These are phyloP conservation scores for Sitta europaea DNA, from an alignment of 2,113 vertebrate species.

Conservation along the genomic window DNA sequence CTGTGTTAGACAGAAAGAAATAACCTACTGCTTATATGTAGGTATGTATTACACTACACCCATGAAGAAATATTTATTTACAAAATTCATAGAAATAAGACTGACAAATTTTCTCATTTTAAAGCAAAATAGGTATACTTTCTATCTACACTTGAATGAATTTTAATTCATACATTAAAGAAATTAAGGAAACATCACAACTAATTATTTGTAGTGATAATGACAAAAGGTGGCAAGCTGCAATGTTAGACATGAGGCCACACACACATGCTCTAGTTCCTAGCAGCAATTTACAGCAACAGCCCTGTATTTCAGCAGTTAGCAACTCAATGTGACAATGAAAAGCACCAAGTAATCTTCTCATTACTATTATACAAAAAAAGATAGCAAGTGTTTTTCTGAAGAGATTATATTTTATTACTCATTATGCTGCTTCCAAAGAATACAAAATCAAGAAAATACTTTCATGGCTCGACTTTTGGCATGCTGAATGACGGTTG, in stretches of 20 bases:
- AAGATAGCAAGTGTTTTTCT: slow-evolving; percentile 12
- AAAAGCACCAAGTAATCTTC: slow-evolving; percentile 14
- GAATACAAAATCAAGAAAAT: slow-evolving; percentile 43
- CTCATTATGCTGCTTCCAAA: slow-evolving; percentile 32
- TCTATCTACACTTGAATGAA: background rate
- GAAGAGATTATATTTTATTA: slow-evolving; percentile 15
- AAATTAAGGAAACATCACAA: background rate
- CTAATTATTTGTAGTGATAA: background rate
- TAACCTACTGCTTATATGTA: background rate
- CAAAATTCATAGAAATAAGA: background rate
- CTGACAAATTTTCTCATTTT: background rate
- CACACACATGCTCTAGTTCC: background rate
- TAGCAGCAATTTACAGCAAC: background rate
- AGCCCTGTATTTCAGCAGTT: background rate
- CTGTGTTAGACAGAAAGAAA: background rate
- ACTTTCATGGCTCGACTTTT: background rate
- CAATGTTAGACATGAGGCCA: background rate
- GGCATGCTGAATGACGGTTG: background rate
- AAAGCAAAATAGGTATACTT: background rate
- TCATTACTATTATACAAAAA: background rate
- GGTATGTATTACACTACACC: background rate
- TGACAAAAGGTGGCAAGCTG: background rate
- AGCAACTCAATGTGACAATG: background rate
- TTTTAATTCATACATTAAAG: background rate
- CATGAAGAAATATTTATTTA: background rate